Percentiles rank a stretch among this genome's conserved stretches.
phyloP scores from a whole-genome alignment of 2,113 vertebrate species.

The Pleuronectes platessa region DNA sequence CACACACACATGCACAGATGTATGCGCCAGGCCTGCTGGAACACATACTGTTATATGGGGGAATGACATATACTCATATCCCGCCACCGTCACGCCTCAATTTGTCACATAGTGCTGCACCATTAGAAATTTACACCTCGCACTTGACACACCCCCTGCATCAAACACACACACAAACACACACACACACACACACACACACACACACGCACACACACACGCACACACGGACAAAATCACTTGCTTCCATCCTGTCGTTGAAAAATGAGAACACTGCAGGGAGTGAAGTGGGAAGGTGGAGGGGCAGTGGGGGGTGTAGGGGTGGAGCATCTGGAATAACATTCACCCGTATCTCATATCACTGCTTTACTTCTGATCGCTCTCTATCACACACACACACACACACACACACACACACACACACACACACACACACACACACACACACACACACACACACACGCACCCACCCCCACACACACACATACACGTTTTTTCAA shows the following conservation, averaged over 20 bases:
- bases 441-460: conserved; percentile 15
- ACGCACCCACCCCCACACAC: not conserved
- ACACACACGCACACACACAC: conserved; percentile 16
- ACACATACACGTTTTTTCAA: too few species aligned
- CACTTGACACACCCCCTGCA: conserved; percentile 37
- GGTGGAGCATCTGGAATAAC: conserved; percentile 76
- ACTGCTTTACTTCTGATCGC: conserved; percentile 59
- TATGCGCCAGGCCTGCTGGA: not conserved
- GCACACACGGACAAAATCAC: conserved; percentile 34
- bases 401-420: conserved; percentile 7
- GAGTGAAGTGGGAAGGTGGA: conserved; percentile 47
- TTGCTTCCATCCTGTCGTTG: conserved; percentile 52
- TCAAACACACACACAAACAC: conserved; percentile 13
- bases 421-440: conserved; percentile 6
- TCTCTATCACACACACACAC: conserved; percentile 1
- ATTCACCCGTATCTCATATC: conserved; percentile 56
- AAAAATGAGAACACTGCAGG: conserved; percentile 69
- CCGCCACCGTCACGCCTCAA: conserved; percentile 19
- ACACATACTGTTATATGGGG: not conserved
- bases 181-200: conserved; percentile 21
- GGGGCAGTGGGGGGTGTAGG: conserved; percentile 15
- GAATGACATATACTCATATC: not conserved
- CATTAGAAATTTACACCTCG: conserved; percentile 58
- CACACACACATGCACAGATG: not conserved
- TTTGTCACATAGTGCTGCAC: conserved; percentile 46